These are phyloP conservation scores for Astropecten irregularis DNA, from an alignment of 53 echinoderm and acorn worm genomes.

Conservation along the genomic window DNA sequence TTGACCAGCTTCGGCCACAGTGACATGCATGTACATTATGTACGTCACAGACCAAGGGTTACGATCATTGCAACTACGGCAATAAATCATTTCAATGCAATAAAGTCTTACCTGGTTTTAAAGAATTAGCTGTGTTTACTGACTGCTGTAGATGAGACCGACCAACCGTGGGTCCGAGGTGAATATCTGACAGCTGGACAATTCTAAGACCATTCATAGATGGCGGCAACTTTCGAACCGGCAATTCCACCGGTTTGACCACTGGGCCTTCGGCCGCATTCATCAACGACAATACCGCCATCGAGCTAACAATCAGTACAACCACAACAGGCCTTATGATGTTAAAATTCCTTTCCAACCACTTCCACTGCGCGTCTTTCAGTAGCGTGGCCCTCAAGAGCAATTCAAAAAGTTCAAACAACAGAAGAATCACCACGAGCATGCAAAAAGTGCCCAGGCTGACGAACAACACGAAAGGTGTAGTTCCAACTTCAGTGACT, in stretches of 20 bases:
- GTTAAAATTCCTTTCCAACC: constrained; percentile 8
- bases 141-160: constrained; percentile 54
- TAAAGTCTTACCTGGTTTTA: constrained; percentile 75
- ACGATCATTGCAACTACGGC: too few relatives aligned
- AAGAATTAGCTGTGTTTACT: constrained; percentile 57
- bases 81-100: too few relatives aligned
- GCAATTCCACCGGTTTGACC: constrained; percentile 54
- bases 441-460: constrained; percentile 34
- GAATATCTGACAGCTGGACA: constrained; percentile 74
- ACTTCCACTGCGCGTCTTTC: background rate
- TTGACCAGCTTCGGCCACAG: too few relatives aligned
- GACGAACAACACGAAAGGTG: constrained; percentile 6
- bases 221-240: constrained; percentile 60
- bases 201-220: constrained; percentile 66
- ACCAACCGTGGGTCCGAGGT: constrained; percentile 82
- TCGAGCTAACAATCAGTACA: background rate
- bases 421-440: background rate
- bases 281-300: constrained; percentile 31
- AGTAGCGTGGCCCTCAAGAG: background rate
- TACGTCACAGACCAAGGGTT: too few relatives aligned
- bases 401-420: constrained; percentile 9
- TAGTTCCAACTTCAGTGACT: background rate
- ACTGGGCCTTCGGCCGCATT: constrained; percentile 51
- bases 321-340: background rate
- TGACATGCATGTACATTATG: too few relatives aligned